phyloP scores from a whole-genome alignment of 2,797 vertebrate species.

The Halcyon chelicuti region DNA sequence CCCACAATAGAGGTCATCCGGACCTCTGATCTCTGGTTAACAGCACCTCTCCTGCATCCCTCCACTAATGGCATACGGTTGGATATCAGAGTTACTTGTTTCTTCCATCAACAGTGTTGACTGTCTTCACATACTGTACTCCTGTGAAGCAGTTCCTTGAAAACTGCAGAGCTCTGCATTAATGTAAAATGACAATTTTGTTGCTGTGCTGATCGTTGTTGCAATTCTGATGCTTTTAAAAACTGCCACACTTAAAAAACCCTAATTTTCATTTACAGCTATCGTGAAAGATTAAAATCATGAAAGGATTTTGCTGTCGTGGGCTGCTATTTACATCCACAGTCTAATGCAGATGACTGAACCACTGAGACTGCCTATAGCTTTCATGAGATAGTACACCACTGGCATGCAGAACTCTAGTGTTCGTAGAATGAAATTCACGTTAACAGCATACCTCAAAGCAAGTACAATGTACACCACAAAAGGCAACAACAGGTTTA shows the following conservation, averaged over 20 bases:
- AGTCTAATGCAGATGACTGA: slow-evolving; percentile 36
- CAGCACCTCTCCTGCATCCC: slow-evolving; percentile 32
- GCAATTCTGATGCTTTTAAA: slow-evolving; percentile 26
- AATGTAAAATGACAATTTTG: background rate
- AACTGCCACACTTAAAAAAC: slow-evolving; percentile 9
- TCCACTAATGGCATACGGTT: background rate
- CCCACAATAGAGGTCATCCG: background rate
- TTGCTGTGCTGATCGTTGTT: slow-evolving; percentile 28
- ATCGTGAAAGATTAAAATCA: slow-evolving; percentile 35
- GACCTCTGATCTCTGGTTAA: slow-evolving; percentile 34
- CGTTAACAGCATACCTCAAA: slow-evolving; percentile 60
- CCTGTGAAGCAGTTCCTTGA: slow-evolving; percentile 39
- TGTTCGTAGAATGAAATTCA: slow-evolving; percentile 51
- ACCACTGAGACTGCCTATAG: slow-evolving; percentile 63
- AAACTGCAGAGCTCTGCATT: slow-evolving; percentile 33
- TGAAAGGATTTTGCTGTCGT: slow-evolving; percentile 41
- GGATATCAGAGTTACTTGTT: slow-evolving; percentile 1
- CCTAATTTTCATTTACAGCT: slow-evolving; percentile 12
- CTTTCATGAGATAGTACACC: slow-evolving; percentile 50
- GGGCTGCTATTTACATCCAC: slow-evolving; percentile 65
- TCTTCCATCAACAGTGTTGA: slow-evolving; percentile 4
- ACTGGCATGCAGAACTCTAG: slow-evolving; percentile 71
- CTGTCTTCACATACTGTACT: background rate
- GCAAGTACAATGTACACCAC: slow-evolving; percentile 66
- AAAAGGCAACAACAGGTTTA: slow-evolving; percentile 63